phyloP scores from a whole-genome alignment of 2,113 vertebrate genomes.

The Oncorhynchus keta region DNA sequence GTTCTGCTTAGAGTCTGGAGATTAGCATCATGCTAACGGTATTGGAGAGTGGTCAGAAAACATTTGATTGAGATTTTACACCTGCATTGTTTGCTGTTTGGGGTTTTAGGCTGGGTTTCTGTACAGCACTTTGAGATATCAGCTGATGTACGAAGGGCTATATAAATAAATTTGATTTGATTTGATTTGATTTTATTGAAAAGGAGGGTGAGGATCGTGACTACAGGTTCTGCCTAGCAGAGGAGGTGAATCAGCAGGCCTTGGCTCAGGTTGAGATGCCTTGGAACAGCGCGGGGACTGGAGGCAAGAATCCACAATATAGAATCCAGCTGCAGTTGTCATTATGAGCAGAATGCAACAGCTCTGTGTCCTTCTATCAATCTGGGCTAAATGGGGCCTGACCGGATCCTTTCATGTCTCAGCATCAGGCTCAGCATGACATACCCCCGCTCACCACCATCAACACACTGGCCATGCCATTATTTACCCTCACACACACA shows the following conservation, averaged over 20 bases:
- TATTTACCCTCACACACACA: constrained; percentile 57
- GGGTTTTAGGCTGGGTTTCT: too few relatives aligned
- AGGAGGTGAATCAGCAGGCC: constrained; percentile 51
- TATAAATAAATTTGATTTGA: too few relatives aligned
- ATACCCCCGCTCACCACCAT: constrained; percentile 61
- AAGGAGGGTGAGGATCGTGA: constrained; percentile 51
- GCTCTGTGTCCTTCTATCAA: constrained; percentile 71
- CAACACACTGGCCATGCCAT: constrained; percentile 53
- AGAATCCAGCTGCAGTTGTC: constrained; percentile 28
- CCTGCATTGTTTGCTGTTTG: too few relatives aligned
- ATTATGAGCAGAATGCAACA: constrained; percentile 33
- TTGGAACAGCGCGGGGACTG: too few relatives aligned
- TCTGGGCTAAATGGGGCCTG: constrained; percentile 76
- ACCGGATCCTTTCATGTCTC: constrained; percentile 71
- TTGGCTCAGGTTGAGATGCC: too few relatives aligned
- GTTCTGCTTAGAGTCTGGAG: constrained; percentile 40
- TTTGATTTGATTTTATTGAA: too few relatives aligned
- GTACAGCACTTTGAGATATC: too few relatives aligned
- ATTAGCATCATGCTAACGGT: constrained; percentile 50
- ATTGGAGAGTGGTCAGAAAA: constrained; percentile 43
- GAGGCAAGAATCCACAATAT: too few relatives aligned
- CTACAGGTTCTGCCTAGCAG: constrained; percentile 17
- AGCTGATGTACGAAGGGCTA: too few relatives aligned
- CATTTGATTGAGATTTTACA: constrained; percentile 56
- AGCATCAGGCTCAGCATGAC: constrained; percentile 65